Conservation (phyloP, 2,113 vertebrate species). For the Muntiacus muntjak region DNA sequence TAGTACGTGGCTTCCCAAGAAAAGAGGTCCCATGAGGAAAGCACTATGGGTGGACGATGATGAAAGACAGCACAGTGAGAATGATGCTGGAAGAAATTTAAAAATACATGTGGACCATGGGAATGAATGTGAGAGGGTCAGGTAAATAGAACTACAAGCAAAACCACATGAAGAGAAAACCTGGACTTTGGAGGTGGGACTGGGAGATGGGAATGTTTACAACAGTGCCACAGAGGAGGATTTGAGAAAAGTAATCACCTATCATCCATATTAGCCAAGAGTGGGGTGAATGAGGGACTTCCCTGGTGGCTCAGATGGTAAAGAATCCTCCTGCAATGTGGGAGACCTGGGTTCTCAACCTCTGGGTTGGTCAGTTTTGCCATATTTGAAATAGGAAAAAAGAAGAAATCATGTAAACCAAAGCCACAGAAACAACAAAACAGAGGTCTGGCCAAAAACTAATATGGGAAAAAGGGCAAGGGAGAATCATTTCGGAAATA, state of each 20-base stretch:
- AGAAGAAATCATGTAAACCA: not conserved
- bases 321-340: not conserved
- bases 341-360: not conserved
- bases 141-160: not conserved
- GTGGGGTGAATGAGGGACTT: not conserved
- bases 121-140: not conserved
- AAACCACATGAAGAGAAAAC: not conserved
- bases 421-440: constrained; percentile 8
- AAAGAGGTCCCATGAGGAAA: not conserved
- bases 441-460: not conserved
- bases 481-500: not conserved
- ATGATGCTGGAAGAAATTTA: not conserved
- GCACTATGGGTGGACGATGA: not conserved
- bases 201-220: not conserved
- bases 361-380: not conserved
- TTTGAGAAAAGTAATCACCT: not conserved
- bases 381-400: not conserved
- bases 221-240: not conserved
- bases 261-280: not conserved
- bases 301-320: not conserved
- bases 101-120: not conserved
- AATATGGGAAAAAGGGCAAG: not conserved
- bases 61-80: not conserved
- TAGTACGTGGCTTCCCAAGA: not conserved
- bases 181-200: not conserved